Percentiles rank a stretch among this genome's conserved stretches.
Conservation (phyloP, 2,888 invertebrate species). For the Acanthosepion lycidas region DNA sequence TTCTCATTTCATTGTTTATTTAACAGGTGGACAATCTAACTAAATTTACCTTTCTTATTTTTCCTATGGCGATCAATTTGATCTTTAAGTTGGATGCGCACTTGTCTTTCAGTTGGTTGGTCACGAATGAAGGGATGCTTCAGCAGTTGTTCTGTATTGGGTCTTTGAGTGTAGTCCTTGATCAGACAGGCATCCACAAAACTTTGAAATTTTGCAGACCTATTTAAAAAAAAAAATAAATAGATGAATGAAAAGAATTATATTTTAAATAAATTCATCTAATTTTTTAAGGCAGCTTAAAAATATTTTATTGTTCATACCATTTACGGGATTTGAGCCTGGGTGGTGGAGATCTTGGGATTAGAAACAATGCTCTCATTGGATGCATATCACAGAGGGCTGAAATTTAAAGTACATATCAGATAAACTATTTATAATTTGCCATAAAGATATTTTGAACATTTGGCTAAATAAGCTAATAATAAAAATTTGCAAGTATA, state of each 20-base stretch:
- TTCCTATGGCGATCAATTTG: constrained; percentile 89
- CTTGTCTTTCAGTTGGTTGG: constrained; percentile 98
- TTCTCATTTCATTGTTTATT: too few relatives aligned
- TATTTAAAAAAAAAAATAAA: constrained; percentile 61
- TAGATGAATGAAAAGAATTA: not conserved
- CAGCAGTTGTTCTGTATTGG: constrained; percentile 97
- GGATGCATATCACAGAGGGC: constrained; percentile 99
- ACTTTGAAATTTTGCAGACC: constrained; percentile 85
- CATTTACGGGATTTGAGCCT: constrained; percentile 92
- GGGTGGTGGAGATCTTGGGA: constrained; percentile 98
- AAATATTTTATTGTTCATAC: constrained; percentile 73
- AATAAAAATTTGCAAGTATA: not conserved
- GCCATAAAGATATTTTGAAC: not conserved
- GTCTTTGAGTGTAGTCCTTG: constrained; percentile 98
- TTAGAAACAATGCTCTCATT: constrained; percentile 98
- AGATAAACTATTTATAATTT: not conserved
- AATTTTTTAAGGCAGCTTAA: not conserved
- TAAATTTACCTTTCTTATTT: constrained; percentile 62
- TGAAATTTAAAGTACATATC: constrained; percentile 62
- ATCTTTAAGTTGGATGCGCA: constrained; percentile 98
- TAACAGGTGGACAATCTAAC: too few relatives aligned
- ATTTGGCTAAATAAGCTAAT: not conserved
- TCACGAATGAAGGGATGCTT: constrained; percentile 98
- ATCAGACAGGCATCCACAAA: constrained; percentile 99
- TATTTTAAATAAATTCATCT: not conserved